These are phyloP conservation scores for Erythrolamprus reginae DNA, from an alignment of 2,113 vertebrate species.

Conservation along the genomic window DNA sequence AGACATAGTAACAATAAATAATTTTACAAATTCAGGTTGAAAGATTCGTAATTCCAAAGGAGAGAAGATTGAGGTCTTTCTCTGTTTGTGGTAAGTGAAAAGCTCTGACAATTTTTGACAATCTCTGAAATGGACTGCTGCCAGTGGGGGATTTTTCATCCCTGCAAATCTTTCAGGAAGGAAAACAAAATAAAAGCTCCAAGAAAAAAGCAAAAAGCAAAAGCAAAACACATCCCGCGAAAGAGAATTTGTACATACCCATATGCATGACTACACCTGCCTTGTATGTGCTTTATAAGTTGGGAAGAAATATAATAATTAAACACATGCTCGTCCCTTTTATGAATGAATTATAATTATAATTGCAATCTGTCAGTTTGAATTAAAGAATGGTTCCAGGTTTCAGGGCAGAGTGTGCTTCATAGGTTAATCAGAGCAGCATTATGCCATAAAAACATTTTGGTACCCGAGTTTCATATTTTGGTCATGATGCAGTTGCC, in stretches of 20 bases:
- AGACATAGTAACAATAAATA: neutral
- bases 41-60: neutral
- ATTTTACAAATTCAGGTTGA: neutral
- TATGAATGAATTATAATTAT: neutral
- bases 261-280: neutral
- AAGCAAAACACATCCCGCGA: neutral
- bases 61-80: neutral
- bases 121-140: neutral
- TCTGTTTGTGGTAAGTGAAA: neutral
- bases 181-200: neutral
- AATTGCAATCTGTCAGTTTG: neutral
- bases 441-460: neutral
- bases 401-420: neutral
- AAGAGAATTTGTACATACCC: neutral
- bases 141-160: neutral
- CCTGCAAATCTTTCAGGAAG: conserved; percentile 1
- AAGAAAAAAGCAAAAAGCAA: too few relatives aligned
- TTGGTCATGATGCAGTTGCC: neutral
- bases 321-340: neutral
- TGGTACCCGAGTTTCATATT: neutral
- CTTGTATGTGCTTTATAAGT: neutral
- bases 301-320: neutral
- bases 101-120: neutral
- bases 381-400: neutral
- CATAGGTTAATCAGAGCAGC: neutral